These are phyloP conservation scores for Julus scandinavius DNA, from an alignment of 2,888 invertebrate genomes.

Conservation along the genomic window DNA sequence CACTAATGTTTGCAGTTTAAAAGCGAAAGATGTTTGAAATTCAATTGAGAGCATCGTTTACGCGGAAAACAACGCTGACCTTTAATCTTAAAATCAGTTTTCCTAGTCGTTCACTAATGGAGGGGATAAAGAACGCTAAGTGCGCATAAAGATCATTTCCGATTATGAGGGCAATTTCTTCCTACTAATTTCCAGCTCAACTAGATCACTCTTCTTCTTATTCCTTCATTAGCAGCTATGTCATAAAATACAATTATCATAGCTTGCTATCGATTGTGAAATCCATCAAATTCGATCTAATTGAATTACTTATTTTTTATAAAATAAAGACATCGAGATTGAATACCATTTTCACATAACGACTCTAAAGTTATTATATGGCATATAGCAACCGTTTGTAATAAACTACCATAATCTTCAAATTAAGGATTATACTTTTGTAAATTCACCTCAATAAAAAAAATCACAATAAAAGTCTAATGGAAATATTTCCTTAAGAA, in stretches of 20 bases:
- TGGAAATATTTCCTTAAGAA: too few relatives aligned
- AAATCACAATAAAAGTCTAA: too few relatives aligned
- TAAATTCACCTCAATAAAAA: too few relatives aligned
- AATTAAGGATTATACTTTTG: too few relatives aligned
- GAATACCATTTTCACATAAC: too few relatives aligned
- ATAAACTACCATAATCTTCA: too few relatives aligned
- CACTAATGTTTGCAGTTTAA: not conserved
- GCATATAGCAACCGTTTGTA: too few relatives aligned
- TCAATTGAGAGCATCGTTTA: slow-evolving; percentile 35
- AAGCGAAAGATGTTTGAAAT: slow-evolving; percentile 39
- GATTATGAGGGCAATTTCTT: slow-evolving; percentile 28
- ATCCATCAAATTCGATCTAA: not conserved
- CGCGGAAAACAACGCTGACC: slow-evolving; percentile 17
- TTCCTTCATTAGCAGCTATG: not conserved
- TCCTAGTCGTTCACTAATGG: slow-evolving; percentile 34
- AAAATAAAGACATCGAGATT: too few relatives aligned
- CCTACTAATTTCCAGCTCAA: not conserved
- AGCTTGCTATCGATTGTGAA: not conserved
- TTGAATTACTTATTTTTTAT: too few relatives aligned
- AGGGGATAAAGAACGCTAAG: slow-evolving; percentile 37
- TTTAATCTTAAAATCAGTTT: slow-evolving; percentile 29
- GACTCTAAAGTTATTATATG: too few relatives aligned
- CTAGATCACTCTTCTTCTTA: not conserved
- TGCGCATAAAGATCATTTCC: slow-evolving; percentile 2
- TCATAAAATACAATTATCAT: not conserved